Evolutionary conservation across 2,888 invertebrate genomes (phyloP), one percentile per base, ranked within the genome.

Genomic region (Macaria liturata): DNA sequence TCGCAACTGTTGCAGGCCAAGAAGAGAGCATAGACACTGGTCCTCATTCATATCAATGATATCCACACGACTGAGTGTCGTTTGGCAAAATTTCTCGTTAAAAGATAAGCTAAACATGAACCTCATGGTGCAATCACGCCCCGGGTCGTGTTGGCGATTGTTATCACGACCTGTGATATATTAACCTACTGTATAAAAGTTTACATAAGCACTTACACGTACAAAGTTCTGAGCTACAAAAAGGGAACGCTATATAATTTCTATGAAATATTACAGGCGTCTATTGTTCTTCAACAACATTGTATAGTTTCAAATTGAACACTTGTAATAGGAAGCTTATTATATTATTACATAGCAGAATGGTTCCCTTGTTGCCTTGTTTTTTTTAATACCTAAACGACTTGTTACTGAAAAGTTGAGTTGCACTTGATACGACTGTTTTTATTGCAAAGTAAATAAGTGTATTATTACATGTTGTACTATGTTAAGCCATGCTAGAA

Each of bases 21-120:
- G 34, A 37, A 37, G 34, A 37, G 34, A 6, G 7, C 7, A 6
- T 37, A 37, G 34, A 7, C 34, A 50, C 50, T 47, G 48, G 51
- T 50, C 47, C 39, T 50, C 53, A 54, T 61, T 61, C 46, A 46
- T 34, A 51, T 20, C 20, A 20, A 20, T 20, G 20, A 1, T 20
- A 20, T 20, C 47, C 43, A 49, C 49, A 58, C 57, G 49, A 58
- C 52, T 39, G 44, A 20, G 34, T 58, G 57, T 60, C 61, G 52
- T 58, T 54, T 61, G 50, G 59, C 61, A 42, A 58, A 61, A 63
- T 60, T 60, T 63, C 57, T 60, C 52, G 54, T 66, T 60, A 54
- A 56, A 61, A 57, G 59, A 62, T 58, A 61, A 62, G 54, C 53
- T 51, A 42, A 54, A 55, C 62, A 61, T 59, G 55, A 53, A 45